phyloP scores from a whole-genome alignment of 2,797 vertebrate genomes.

The Ctenosaura bakeri region DNA sequence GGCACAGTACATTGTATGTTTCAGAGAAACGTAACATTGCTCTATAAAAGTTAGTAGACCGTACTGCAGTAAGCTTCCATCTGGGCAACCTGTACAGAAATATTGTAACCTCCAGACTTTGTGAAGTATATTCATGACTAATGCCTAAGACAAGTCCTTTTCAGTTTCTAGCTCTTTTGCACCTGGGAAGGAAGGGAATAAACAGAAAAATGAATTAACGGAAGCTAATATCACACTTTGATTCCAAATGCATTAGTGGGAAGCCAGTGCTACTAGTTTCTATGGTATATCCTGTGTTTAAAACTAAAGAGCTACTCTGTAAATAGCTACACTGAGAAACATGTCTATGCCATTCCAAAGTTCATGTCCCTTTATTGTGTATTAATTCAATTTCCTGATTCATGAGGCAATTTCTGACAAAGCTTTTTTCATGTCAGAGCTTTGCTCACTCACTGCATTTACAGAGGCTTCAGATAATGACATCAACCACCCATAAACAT shows the following conservation, averaged over 20 bases:
- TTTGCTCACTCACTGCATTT: neutral
- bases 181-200: neutral
- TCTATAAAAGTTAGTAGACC: constrained; percentile 23
- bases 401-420: neutral
- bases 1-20: neutral
- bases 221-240: neutral
- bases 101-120: neutral
- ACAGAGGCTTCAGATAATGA: neutral
- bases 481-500: neutral
- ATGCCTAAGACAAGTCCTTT: neutral
- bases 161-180: neutral
- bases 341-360: neutral
- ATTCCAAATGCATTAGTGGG: neutral
- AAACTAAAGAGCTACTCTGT: neutral
- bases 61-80: neutral
- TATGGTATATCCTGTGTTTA: neutral
- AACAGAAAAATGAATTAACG: too few species aligned
- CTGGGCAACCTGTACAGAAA: neutral
- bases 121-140: neutral
- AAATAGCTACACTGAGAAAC: neutral
- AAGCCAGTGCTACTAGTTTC: neutral
- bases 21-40: neutral
- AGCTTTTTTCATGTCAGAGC: neutral
- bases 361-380: neutral
- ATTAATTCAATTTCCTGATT: neutral